Evolutionary conservation across 2,113 vertebrate genomes (phyloP).

Genomic region (Mustelus asterias): DNA sequence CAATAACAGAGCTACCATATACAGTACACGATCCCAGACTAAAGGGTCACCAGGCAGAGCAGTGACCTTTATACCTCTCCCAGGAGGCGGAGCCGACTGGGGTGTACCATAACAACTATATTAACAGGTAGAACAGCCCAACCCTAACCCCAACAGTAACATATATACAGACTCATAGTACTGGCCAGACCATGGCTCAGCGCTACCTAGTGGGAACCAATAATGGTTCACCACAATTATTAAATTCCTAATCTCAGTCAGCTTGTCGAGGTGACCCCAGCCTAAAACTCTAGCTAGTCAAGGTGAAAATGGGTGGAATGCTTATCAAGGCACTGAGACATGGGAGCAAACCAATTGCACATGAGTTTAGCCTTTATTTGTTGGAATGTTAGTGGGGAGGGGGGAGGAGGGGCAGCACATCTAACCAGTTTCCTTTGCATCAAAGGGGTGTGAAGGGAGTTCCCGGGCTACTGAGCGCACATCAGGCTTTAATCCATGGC

Average conservation of each 20-base stretch:
- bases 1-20: too few relatives aligned
- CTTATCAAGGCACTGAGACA: not conserved
- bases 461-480: not conserved
- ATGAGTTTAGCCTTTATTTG: not conserved
- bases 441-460: not conserved
- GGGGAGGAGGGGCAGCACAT: not conserved
- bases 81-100: too few relatives aligned
- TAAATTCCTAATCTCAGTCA: not conserved
- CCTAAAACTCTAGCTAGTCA: not conserved
- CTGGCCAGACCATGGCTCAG: too few relatives aligned
- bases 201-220: too few relatives aligned
- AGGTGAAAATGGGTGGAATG: not conserved
- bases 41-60: too few relatives aligned
- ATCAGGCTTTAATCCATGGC: not conserved
- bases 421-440: not conserved
- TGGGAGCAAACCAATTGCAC: not conserved
- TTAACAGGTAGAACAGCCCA: too few relatives aligned
- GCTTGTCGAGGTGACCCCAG: not conserved
- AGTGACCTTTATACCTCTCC: too few relatives aligned
- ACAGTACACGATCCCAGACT: too few relatives aligned
- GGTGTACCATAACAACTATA: too few relatives aligned
- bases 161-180: too few relatives aligned
- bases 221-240: too few relatives aligned
- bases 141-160: too few relatives aligned
- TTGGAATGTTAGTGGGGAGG: not conserved